phyloP scores from a whole-genome alignment of 2,888 invertebrate species.

The Synanthedon andrenaeformis region DNA sequence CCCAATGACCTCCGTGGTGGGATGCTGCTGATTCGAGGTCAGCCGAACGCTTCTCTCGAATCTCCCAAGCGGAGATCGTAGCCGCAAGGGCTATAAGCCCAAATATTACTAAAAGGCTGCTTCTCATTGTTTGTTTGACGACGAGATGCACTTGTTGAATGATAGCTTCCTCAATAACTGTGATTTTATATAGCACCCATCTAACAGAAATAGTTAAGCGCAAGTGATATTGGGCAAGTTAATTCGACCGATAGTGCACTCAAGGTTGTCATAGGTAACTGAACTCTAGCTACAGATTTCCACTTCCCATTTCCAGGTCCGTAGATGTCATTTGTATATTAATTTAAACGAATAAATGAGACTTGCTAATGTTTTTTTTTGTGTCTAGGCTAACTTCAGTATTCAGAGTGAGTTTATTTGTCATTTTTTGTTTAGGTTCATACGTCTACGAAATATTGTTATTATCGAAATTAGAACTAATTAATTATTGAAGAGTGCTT shows the following conservation, averaged over 20 bases:
- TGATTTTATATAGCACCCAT: slow-evolving; percentile 51
- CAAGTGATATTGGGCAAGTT: slow-evolving; percentile 26
- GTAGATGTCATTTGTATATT: background rate
- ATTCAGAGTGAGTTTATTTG: too few species aligned
- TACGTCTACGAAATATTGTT: too few species aligned
- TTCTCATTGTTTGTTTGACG: slow-evolving; percentile 44
- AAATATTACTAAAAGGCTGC: slow-evolving; percentile 36
- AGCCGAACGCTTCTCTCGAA: slow-evolving; percentile 52
- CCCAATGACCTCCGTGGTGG: slow-evolving; percentile 34
- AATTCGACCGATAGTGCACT: slow-evolving; percentile 27
- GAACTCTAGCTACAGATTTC: slow-evolving; percentile 30
- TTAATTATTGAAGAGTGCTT: too few species aligned
- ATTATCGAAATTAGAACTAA: too few species aligned
- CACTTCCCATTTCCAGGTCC: slow-evolving; percentile 20
- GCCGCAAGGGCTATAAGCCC: slow-evolving; percentile 63
- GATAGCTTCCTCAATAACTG: slow-evolving; percentile 35
- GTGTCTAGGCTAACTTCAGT: too few species aligned
- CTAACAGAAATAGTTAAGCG: slow-evolving; percentile 7
- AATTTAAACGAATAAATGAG: too few species aligned
- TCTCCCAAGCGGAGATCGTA: slow-evolving; percentile 57
- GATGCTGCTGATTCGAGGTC: slow-evolving; percentile 69
- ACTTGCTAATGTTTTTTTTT: too few species aligned
- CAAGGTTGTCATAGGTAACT: slow-evolving; percentile 33
- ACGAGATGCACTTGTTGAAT: slow-evolving; percentile 38
- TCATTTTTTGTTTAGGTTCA: too few species aligned